These are phyloP conservation scores for Xiphophorus birchmanni DNA, from an alignment of 2,797 vertebrate genomes.

Conservation along the genomic window DNA sequence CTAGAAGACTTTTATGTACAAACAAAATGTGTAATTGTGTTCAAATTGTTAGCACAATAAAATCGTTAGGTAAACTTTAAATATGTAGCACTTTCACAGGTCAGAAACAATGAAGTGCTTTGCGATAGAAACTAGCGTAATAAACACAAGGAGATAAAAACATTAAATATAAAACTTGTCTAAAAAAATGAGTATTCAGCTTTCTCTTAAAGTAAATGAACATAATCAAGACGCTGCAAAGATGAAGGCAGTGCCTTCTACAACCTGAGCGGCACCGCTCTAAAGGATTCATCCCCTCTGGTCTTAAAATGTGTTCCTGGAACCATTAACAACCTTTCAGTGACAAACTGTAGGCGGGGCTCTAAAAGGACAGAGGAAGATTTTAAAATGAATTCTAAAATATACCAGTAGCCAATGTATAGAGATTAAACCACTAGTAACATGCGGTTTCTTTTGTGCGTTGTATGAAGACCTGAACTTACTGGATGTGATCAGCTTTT, in stretches of 20 bases:
- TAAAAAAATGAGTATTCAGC: not conserved
- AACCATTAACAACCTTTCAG: not conserved
- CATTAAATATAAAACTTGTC: not conserved
- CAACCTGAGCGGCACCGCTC: not conserved
- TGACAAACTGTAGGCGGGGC: not conserved
- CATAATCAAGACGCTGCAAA: not conserved
- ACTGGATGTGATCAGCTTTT: not conserved
- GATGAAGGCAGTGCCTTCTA: not conserved
- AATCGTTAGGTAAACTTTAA: not conserved
- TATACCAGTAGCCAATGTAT: not conserved
- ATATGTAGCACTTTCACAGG: not conserved
- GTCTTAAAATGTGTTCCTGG: too few relatives aligned
- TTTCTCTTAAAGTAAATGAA: not conserved
- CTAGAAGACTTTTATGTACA: too few relatives aligned
- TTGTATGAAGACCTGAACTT: not conserved
- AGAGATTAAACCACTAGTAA: not conserved
- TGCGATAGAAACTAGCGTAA: not conserved
- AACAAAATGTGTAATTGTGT: too few relatives aligned
- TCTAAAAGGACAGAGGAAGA: not conserved
- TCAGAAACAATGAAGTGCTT: not conserved
- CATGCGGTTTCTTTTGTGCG: not conserved
- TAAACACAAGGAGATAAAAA: not conserved
- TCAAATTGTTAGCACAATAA: too few relatives aligned
- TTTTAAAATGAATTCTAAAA: not conserved
- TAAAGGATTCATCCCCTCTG: too few relatives aligned